Evolutionary conservation across 2,113 vertebrate species (phyloP).

Genomic region (Ahaetulla prasina): DNA sequence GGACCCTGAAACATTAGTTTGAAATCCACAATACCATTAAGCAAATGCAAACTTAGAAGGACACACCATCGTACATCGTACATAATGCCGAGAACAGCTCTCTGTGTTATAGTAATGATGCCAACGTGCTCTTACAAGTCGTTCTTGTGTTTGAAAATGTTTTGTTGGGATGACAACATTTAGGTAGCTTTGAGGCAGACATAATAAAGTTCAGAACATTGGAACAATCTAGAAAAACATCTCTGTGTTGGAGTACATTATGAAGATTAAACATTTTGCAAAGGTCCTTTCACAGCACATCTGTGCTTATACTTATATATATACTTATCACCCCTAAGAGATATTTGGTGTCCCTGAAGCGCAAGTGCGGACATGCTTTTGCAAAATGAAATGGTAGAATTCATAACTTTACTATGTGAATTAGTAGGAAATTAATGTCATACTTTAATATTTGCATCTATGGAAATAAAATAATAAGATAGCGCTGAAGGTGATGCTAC

Average conservation of each 20-base stretch:
- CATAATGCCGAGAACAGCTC: not conserved
- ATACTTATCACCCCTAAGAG: not conserved
- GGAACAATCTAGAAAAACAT: not conserved
- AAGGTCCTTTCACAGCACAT: not conserved
- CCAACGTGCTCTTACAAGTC: not conserved
- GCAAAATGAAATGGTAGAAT: not conserved
- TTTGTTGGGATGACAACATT: not conserved
- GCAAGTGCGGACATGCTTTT: not conserved
- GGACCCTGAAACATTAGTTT: slow-evolving; percentile 14
- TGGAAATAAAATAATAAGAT: not conserved
- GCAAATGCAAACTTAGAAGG: slow-evolving; percentile 26
- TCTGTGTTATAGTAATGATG: not conserved
- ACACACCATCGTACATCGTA: slow-evolving; percentile 3
- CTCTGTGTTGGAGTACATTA: not conserved
- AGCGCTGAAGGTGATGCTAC: not conserved
- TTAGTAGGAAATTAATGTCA: not conserved
- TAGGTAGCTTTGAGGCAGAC: not conserved
- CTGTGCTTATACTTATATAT: too few relatives aligned
- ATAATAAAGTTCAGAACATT: not conserved
- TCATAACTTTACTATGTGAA: not conserved
- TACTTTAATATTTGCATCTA: not conserved
- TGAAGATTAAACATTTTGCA: not conserved
- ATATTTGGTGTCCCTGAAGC: not conserved
- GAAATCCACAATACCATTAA: not conserved
- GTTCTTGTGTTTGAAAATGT: not conserved